These are phyloP conservation scores for Arge pagana DNA, from an alignment of 2,888 invertebrate genomes.

Conservation along the genomic window DNA sequence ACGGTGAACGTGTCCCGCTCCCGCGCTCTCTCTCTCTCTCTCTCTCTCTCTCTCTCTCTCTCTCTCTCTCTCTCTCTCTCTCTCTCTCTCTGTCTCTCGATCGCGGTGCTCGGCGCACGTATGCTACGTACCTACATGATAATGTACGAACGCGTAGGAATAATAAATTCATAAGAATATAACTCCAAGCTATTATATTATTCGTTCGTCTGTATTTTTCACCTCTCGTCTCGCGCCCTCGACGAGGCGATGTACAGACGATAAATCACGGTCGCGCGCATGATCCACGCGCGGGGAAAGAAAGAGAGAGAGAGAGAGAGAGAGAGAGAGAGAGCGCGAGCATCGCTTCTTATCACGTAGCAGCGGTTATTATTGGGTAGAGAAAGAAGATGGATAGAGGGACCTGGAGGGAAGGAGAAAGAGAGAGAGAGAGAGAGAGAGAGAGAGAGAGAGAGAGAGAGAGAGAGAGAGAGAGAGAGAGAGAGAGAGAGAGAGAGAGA, in stretches of 20 bases:
- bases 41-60: neutral
- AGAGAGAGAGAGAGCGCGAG: no score
- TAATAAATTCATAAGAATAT: no score
- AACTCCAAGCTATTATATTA: no score
- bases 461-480: constrained; percentile 7
- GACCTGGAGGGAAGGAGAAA: constrained; percentile 16
- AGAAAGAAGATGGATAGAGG: neutral
- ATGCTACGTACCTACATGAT: no score
- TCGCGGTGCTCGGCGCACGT: no score
- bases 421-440: constrained; percentile 12
- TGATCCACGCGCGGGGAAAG: constrained; percentile 1
- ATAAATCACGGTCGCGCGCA: constrained; percentile 1
- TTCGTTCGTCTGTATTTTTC: no score
- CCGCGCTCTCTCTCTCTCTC: constrained; percentile 1
- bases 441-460: constrained; percentile 6
- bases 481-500: constrained; percentile 14
- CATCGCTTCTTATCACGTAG: constrained; percentile 14
- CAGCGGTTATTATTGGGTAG: neutral
- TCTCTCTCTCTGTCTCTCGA: constrained; percentile 21
- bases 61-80: constrained; percentile 5
- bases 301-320: constrained; percentile 6
- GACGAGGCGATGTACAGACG: neutral
- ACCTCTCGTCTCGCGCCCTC: no score
- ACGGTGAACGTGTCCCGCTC: constrained; percentile 1
- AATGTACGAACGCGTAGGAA: no score